Base-by-base conservation (phyloP, 1,140 invertebrate genomes). In the Scaptomyza graminum region DNA sequence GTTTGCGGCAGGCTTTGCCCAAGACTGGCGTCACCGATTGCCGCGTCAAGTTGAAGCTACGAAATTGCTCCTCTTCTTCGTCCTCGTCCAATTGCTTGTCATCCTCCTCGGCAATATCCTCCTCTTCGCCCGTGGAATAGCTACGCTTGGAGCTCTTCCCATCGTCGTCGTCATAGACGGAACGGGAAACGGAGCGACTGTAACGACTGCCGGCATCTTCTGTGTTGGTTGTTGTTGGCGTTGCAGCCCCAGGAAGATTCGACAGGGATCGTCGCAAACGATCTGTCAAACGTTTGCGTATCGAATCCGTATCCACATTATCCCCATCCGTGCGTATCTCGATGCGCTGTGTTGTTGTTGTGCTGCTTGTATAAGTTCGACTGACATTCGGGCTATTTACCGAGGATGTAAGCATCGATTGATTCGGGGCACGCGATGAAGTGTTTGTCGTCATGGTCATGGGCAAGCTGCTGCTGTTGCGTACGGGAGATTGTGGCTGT, bases 81-180 rank as follows among this genome's bases (percentile, higher is more conserved):
- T n/a, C 68, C n/a, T 78, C 80, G 12, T 41, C 37, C 37, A 41
- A 8, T 18, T 74, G 69, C 3, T 56, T 11, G 5, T 75, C 67
- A 8, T 90, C 79, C 28, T 90, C 85, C 15, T 88, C 87, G 0
- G 72, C 85, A 28, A 65, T 47, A 37, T 85, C 76, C 55, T 85
- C 76, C 55, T 91, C 90, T 52, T 93, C 93, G 15, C 91, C 92
- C 15, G 92, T 92, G 7, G 93, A 93, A 69, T 92, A 93, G 64
- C 92, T 92, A 7, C 66, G 71, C 54, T 87, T 90, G 0, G 88
- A 91, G 6, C 79, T 90, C 46, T 84, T 82, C 16, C 82, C 85
- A 22, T 91, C 90, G 16, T 90, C 90, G 31, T 90, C 90, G 37
- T 90, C 90, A 34, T 85, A 90, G 0, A 89, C 67, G 2, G 90